These are phyloP conservation scores for Zaprionus vittiger DNA, from an alignment of 1,140 invertebrate species.

Conservation along the genomic window DNA sequence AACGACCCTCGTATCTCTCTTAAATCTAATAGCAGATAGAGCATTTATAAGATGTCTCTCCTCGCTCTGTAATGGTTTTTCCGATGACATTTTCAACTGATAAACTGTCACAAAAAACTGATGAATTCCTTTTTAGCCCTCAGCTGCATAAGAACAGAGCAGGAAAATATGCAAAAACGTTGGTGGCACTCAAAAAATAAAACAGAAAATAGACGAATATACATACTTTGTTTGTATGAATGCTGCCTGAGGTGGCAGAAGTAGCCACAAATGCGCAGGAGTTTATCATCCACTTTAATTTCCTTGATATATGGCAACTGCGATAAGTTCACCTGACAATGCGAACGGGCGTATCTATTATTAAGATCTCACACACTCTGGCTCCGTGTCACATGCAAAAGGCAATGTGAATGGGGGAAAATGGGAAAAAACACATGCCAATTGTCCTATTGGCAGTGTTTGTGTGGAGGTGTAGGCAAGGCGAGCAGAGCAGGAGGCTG, in stretches of 20 bases:
- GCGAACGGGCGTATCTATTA: slow-evolving; percentile 65
- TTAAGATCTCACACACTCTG: slow-evolving; percentile 73
- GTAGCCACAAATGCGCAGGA: not conserved
- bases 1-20: too few species aligned
- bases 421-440: slow-evolving; percentile 72
- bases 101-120: slow-evolving; percentile 50
- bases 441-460: slow-evolving; percentile 56
- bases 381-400: slow-evolving; percentile 33
- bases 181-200: slow-evolving; percentile 23
- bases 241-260: slow-evolving; percentile 29
- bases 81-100: slow-evolving; percentile 64
- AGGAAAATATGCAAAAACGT: slow-evolving; percentile 13
- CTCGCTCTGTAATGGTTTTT: not conserved
- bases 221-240: slow-evolving; percentile 2
- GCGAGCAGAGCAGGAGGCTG: not conserved
- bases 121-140: slow-evolving; percentile 41
- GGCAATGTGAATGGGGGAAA: slow-evolving; percentile 33
- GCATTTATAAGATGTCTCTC: not conserved
- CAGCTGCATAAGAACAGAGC: not conserved
- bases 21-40: not conserved
- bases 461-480: too few species aligned
- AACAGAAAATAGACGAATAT: slow-evolving; percentile 1
- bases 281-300: slow-evolving; percentile 61
- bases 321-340: slow-evolving; percentile 77
- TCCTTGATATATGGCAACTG: slow-evolving; percentile 68